Conservation (phyloP, 2,888 invertebrate genomes). For the Phortica okadai region DNA sequence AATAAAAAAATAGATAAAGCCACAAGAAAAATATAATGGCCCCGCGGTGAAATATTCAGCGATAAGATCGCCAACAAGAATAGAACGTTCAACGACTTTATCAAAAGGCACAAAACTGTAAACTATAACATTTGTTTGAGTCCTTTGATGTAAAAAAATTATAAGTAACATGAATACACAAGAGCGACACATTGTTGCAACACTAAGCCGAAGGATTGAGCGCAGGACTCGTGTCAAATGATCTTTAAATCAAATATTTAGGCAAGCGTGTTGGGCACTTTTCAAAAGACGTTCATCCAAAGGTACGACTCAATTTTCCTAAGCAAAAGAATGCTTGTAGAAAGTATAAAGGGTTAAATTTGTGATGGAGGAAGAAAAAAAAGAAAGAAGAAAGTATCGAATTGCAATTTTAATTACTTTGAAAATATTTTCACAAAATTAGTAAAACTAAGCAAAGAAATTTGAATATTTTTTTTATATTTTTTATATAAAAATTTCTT, state of each 20-base stretch:
- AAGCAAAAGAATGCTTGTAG: not conserved
- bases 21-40: not conserved
- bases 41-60: conserved; percentile 20
- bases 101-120: conserved; percentile 2
- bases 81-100: conserved; percentile 12
- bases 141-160: too few relatives aligned
- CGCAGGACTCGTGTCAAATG: conserved; percentile 23
- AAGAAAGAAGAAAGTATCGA: conserved; percentile 10
- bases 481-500: conserved; percentile 6
- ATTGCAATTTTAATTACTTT: conserved; percentile 25
- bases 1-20: conserved; percentile 10
- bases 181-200: not conserved
- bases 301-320: conserved; percentile 13
- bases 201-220: not conserved
- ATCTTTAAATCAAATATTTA: conserved; percentile 29
- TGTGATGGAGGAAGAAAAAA: not conserved
- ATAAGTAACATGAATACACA: not conserved
- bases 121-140: not conserved
- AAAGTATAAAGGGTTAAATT: conserved; percentile 22
- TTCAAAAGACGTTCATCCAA: not conserved
- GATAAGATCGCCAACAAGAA: conserved; percentile 15
- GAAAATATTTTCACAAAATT: conserved; percentile 29
- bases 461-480: conserved; percentile 6
- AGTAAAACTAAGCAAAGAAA: conserved; percentile 11
- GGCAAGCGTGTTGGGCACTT: conserved; percentile 24